phyloP scores from a whole-genome alignment of 2,888 invertebrate species.

The Lasiommata megera region DNA sequence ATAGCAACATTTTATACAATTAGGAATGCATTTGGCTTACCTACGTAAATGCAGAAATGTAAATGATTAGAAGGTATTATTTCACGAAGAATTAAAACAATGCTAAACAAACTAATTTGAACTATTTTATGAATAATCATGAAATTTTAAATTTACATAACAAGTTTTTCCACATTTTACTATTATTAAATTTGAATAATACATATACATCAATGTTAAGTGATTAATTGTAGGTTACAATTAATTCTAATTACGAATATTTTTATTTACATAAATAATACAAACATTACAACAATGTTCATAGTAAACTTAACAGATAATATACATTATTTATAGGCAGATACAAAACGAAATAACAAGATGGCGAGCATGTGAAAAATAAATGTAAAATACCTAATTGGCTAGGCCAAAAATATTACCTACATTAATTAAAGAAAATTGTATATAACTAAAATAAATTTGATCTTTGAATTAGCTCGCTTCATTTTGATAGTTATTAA shows the following conservation, averaged over 20 bases:
- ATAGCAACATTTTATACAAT: constrained; percentile 41
- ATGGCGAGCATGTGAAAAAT: constrained; percentile 33
- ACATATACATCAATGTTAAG: constrained; percentile 45
- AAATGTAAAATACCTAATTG: constrained; percentile 29
- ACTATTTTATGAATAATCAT: constrained; percentile 52
- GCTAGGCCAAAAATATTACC: constrained; percentile 47
- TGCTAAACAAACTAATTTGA: constrained; percentile 65
- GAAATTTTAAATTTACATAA: constrained; percentile 44
- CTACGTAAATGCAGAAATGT: constrained; percentile 58
- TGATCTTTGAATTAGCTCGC: constrained; percentile 16
- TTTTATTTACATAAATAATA: constrained; percentile 76
- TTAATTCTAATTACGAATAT: constrained; percentile 54
- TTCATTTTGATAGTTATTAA: constrained; percentile 18
- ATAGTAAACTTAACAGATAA: constrained; percentile 74
- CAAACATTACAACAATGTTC: constrained; percentile 73
- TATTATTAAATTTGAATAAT: constrained; percentile 44
- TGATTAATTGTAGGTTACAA: constrained; percentile 48
- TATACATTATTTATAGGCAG: constrained; percentile 51
- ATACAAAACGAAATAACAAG: constrained; percentile 71
- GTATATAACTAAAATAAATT: constrained; percentile 2
- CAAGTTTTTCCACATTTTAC: constrained; percentile 53
- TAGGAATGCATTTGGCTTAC: constrained; percentile 60
- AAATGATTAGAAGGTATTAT: constrained; percentile 36
- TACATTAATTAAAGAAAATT: constrained; percentile 31
- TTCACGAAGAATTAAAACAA: constrained; percentile 45